A percentile compares a stretch with the other conserved stretches of the same genome.
phyloP scores from a whole-genome alignment of 2,797 vertebrate genomes.

The Tokudaia tokunoshimensis region DNA sequence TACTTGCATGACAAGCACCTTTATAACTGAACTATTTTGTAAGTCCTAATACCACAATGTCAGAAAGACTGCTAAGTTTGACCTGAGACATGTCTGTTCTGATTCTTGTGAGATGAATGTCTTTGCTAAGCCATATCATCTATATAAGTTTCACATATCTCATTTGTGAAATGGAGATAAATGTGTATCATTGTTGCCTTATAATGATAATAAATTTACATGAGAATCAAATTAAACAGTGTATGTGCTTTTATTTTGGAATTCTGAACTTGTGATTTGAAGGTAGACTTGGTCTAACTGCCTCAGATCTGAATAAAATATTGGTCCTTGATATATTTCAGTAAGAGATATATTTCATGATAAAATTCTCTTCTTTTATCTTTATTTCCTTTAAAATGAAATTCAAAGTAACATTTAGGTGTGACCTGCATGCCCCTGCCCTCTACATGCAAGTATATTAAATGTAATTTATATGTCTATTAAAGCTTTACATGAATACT shows the following conservation, averaged over 20 bases:
- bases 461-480: conserved; percentile 58
- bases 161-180: conserved; percentile 45
- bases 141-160: background rate
- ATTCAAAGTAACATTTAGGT: background rate
- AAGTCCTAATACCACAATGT: background rate
- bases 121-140: conserved; percentile 22
- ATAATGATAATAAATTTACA: conserved; percentile 20
- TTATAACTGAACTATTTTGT: background rate
- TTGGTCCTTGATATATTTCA: background rate
- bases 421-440: background rate
- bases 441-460: background rate
- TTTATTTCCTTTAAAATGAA: conserved; percentile 6
- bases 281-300: background rate
- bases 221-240: conserved; percentile 13
- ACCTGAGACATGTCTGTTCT: no score
- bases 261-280: background rate
- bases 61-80: background rate
- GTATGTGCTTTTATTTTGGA: background rate
- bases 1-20: background rate
- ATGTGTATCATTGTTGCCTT: background rate
- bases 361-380: background rate
- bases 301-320: background rate
- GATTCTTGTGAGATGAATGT: accelerated
- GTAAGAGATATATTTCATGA: background rate
- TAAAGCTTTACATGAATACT: background rate